Percentiles rank a stretch among this genome's conserved stretches.
These are phyloP conservation scores for Ochotona curzoniae DNA, from an alignment of 2,113 vertebrate genomes.

Conservation along the genomic window DNA sequence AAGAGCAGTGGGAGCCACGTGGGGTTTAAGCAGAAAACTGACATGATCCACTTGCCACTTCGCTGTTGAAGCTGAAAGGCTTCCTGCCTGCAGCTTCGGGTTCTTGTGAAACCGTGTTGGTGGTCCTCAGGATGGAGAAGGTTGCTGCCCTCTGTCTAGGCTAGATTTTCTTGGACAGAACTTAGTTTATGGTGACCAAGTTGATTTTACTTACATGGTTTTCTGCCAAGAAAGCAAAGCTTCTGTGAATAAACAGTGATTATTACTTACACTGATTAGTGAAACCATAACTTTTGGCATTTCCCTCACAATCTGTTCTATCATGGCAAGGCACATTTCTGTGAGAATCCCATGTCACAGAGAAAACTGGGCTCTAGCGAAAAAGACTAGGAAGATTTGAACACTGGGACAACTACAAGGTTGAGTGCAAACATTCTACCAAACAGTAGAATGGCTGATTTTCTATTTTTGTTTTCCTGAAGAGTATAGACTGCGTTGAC, in stretches of 20 bases:
- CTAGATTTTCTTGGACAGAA: constrained; percentile 60
- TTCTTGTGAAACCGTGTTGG: neutral
- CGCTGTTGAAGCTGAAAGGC: neutral
- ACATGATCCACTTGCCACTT: neutral
- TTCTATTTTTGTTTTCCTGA: neutral
- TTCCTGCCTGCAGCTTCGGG: neutral
- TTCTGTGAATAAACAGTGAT: constrained; percentile 13
- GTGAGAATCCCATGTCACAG: neutral
- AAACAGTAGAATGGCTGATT: constrained; percentile 1
- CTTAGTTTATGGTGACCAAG: constrained; percentile 54
- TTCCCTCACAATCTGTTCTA: neutral
- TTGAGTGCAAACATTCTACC: constrained; percentile 33
- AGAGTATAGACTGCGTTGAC: neutral
- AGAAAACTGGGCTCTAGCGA: neutral
- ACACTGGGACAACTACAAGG: neutral
- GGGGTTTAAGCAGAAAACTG: neutral
- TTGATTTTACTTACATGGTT: constrained; percentile 46
- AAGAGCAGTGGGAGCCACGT: neutral
- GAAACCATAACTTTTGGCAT: constrained; percentile 35
- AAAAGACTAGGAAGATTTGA: neutral
- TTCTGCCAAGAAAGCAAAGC: constrained; percentile 50
- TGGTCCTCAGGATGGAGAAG: constrained; percentile 38
- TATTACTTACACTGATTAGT: constrained; percentile 22
- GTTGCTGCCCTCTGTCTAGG: constrained; percentile 32
- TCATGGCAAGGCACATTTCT: neutral